These are phyloP conservation scores for Callorhinus ursinus DNA, from an alignment of 2,113 vertebrate genomes.

Conservation along the genomic window DNA sequence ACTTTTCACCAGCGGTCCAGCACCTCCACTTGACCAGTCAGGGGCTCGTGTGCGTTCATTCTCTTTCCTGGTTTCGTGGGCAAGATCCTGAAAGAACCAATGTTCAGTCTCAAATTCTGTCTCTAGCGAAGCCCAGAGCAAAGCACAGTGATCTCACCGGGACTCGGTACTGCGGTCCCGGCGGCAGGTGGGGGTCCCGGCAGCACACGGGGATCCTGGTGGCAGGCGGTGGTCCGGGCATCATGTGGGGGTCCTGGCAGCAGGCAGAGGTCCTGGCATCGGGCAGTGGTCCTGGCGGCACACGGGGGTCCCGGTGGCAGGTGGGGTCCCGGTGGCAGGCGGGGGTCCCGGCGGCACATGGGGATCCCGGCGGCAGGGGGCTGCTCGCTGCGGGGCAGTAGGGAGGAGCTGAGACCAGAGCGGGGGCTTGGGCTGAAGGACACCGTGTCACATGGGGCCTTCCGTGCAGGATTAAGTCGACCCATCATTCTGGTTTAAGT, in stretches of 20 bases:
- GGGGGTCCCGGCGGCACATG: too few species aligned
- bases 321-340: too few species aligned
- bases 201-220: too few species aligned
- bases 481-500: accelerated
- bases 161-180: accelerated
- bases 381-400: not conserved
- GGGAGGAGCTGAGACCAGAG: not conserved
- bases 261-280: too few species aligned
- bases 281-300: too few species aligned
- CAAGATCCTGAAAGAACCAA: accelerated
- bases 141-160: accelerated
- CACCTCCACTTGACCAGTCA: accelerated
- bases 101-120: too few species aligned
- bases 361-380: not conserved
- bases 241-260: too few species aligned
- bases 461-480: not conserved
- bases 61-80: accelerated
- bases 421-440: not conserved
- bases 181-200: too few species aligned
- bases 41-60: accelerated
- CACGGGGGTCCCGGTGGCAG: too few species aligned
- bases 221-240: too few species aligned
- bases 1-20: not conserved
- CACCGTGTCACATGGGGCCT: accelerated
- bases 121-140: not conserved